Percentiles rank a stretch among this genome's conserved stretches.
phyloP scores from a whole-genome alignment of 2,797 vertebrate species.

The Pipistrellus kuhlii region DNA sequence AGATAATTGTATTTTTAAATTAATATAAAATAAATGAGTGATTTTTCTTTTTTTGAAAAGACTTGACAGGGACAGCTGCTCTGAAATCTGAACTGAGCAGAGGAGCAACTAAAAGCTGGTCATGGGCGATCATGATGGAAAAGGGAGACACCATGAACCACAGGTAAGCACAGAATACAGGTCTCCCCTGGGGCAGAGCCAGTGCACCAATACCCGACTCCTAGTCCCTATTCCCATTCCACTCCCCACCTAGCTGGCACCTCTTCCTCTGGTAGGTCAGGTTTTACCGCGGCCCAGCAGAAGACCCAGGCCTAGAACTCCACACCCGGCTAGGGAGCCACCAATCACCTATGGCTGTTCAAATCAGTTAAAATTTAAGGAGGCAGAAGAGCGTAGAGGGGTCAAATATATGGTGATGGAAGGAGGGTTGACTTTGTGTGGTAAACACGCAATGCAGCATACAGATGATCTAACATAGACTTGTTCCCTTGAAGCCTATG shows the following conservation, averaged over 20 bases:
- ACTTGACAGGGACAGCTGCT: neutral
- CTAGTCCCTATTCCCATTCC: too few relatives aligned
- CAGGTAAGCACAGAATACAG: neutral
- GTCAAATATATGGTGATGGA: neutral
- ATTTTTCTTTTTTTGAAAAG: neutral
- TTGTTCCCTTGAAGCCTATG: neutral
- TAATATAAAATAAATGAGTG: neutral
- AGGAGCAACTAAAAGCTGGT: neutral
- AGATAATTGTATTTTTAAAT: neutral
- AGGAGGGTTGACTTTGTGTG: neutral
- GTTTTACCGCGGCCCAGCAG: neutral
- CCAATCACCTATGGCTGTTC: neutral
- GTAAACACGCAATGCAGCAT: neutral
- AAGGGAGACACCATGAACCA: neutral
- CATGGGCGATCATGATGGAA: neutral
- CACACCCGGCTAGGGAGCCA: neutral
- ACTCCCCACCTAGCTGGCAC: neutral
- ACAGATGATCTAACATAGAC: neutral
- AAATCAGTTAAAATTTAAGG: neutral
- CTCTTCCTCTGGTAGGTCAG: neutral
- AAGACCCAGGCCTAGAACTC: neutral
- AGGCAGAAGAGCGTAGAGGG: too few relatives aligned
- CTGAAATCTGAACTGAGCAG: neutral
- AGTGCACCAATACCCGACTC: neutral
- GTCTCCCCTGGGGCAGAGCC: neutral